These are phyloP conservation scores for Meandrusa payeni DNA, from an alignment of 2,888 invertebrate genomes.

Conservation along the genomic window DNA sequence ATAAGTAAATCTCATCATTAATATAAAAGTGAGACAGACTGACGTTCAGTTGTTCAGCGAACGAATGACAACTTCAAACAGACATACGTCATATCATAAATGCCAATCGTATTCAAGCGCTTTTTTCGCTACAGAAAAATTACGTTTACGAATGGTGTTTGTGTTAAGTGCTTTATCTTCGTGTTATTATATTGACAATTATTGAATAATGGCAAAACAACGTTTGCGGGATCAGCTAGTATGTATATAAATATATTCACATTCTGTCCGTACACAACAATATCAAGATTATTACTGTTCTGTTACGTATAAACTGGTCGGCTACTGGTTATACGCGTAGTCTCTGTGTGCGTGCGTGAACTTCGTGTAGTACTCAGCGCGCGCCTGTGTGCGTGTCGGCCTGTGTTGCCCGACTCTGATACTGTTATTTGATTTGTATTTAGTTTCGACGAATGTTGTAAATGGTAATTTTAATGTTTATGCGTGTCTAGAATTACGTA, in stretches of 20 bases:
- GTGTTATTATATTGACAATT: too few species aligned
- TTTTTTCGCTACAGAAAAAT: too few species aligned
- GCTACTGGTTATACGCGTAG: slow-evolving; percentile 72
- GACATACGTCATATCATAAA: too few species aligned
- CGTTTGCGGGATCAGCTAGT: too few species aligned
- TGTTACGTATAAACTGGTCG: slow-evolving; percentile 73
- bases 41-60: too few species aligned
- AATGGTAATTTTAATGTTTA: slow-evolving; percentile 5
- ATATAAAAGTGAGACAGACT: too few species aligned
- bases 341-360: slow-evolving; percentile 45
- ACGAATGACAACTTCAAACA: too few species aligned
- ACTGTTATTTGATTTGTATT: slow-evolving; percentile 32
- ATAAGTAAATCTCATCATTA: too few species aligned
- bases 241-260: slow-evolving; percentile 13
- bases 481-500: neutral
- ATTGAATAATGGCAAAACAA: too few species aligned
- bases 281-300: slow-evolving; percentile 76
- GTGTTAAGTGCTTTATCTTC: too few species aligned
- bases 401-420: slow-evolving; percentile 24
- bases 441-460: slow-evolving; percentile 7
- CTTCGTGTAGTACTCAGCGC: slow-evolving; percentile 2
- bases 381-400: slow-evolving; percentile 26
- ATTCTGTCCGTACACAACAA: slow-evolving; percentile 54
- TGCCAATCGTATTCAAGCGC: too few species aligned
- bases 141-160: too few species aligned